These are phyloP conservation scores for Philopedon plagiatum DNA, from an alignment of 2,888 invertebrate genomes.

Conservation along the genomic window DNA sequence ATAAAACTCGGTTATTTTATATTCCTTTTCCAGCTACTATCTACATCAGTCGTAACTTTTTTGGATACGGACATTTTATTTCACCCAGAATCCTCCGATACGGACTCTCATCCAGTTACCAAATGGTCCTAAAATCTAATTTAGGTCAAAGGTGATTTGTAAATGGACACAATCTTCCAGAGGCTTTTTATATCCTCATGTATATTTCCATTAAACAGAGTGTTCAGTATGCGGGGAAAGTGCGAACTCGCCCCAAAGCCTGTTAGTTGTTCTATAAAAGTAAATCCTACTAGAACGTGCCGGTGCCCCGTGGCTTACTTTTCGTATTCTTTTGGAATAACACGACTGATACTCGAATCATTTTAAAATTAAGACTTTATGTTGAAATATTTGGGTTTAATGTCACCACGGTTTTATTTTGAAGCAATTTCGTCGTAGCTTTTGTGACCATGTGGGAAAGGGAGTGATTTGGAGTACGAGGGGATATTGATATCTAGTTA, in stretches of 20 bases:
- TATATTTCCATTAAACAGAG: constrained; percentile 66
- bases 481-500: too few relatives aligned
- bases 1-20: too few relatives aligned
- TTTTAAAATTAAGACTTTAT: constrained; percentile 40
- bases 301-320: constrained; percentile 61
- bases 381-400: constrained; percentile 1
- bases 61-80: neutral
- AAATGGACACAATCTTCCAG: constrained; percentile 59
- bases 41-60: neutral
- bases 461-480: too few relatives aligned
- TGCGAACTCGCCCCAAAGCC: constrained; percentile 64
- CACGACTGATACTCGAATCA: constrained; percentile 29
- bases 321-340: constrained; percentile 61
- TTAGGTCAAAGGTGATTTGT: constrained; percentile 59
- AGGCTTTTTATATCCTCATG: constrained; percentile 65
- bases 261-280: constrained; percentile 68
- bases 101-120: neutral
- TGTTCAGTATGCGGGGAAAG: constrained; percentile 65
- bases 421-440: neutral
- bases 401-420: neutral
- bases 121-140: constrained; percentile 54
- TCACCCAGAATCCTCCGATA: neutral
- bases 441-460: neutral
- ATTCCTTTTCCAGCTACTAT: too few relatives aligned
- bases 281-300: constrained; percentile 66